Evolutionary conservation across 2,113 vertebrate genomes (phyloP).

Genomic region (Anthoscopus minutus): DNA sequence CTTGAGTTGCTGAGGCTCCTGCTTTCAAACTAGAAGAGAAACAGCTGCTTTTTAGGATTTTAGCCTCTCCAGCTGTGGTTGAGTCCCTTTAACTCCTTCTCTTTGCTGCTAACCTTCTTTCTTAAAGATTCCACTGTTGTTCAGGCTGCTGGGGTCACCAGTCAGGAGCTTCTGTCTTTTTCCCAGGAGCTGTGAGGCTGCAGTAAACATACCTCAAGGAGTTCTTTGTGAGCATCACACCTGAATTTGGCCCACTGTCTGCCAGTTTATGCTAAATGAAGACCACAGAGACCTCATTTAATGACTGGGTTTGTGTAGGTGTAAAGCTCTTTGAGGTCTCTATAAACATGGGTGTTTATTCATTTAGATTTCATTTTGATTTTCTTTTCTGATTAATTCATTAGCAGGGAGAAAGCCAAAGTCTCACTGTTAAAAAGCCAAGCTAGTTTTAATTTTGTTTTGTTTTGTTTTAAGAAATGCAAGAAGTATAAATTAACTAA

Average conservation of each 20-base stretch:
- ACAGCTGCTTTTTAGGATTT: background rate
- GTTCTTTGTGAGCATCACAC: background rate
- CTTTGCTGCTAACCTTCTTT: background rate
- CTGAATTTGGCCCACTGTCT: background rate
- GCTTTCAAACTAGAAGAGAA: background rate
- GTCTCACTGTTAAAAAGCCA: background rate
- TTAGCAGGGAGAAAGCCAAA: conserved; percentile 1
- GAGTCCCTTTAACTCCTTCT: background rate
- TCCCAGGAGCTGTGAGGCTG: background rate
- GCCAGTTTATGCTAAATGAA: background rate
- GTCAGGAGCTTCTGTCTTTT: background rate
- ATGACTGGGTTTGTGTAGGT: background rate
- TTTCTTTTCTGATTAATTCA: background rate
- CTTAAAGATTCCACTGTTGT: background rate
- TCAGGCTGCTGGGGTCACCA: background rate
- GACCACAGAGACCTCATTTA: conserved; percentile 4
- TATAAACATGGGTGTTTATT: background rate
- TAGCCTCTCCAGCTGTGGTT: background rate
- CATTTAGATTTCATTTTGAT: background rate
- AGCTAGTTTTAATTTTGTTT: background rate
- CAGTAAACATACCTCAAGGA: background rate
- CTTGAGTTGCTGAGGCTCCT: background rate
- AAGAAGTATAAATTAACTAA: background rate
- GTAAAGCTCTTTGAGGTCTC: conserved; percentile 3
- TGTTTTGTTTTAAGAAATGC: background rate